Base-by-base conservation (phyloP, 2,888 invertebrate species). In the Rhyacophila evoluta region DNA sequence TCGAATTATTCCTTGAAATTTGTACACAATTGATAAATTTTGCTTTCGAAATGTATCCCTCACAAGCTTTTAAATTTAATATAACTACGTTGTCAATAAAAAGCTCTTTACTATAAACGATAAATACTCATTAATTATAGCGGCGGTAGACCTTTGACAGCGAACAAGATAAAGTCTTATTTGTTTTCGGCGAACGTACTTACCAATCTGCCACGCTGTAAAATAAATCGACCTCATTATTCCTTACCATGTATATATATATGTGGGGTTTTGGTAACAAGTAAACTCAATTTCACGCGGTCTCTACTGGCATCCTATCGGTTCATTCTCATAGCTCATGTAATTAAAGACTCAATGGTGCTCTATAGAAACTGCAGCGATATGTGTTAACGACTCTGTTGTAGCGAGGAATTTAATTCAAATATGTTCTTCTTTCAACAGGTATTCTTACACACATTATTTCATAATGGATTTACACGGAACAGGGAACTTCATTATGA, bases 201-300 rank as follows among this genome's bases (percentile, higher is more conserved):
- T n/a, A 67, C 33, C 74, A 33, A 74, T 67, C 67, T 5, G 37
- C 67, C 39, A 74, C 68, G 25, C 36, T 33, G 39, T 33, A 36
- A 74, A 74, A 74, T 74, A 67, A 74, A 74, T 74, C 74, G 74
- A 29, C 37, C 33, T 67, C 68, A 67, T 74, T 74, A 74, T 67
- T 74, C 19, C 36, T 68, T 36, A 10, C 36, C 36, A 33, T 19
- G 74, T n/a, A 25, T 67, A 10, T 68, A 33, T 12, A 10, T 68
- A 33, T 12, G 55, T 67, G 19, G 27, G 19, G 11, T 19, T 33
- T 70, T 11, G 41, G 39, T 71, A 76, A 79, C 79, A 79, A 79
- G 79, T 71, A 79, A 79, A 79, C 37, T 79, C 79, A 77, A 79
- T 79, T 79, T 77, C 72, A 41, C 28, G 68, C 73, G 67, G 68